Base-by-base conservation (phyloP, 2,113 vertebrate genomes). In the Lynx canadensis region DNA sequence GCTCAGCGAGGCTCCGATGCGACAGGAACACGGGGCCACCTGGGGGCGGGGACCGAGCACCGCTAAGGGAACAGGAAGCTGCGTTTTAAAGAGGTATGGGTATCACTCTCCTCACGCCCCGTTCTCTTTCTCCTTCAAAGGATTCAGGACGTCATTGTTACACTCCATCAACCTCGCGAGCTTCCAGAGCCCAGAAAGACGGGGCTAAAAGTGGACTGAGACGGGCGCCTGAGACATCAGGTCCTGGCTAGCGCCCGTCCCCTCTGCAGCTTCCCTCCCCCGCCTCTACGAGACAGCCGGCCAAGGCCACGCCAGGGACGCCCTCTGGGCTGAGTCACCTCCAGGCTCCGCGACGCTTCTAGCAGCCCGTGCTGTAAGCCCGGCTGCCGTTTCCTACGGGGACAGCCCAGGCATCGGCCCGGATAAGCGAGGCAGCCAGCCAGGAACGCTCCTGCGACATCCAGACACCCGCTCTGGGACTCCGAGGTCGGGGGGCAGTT, bases 121-220 rank as follows among this genome's bases (percentile, higher is more conserved):
- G 0, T 21, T 94, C 13, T 86, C 55, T 80, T 91, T 96, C 45
- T 91, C 85, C 83, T 97, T 85, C 88, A 65, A 97, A 99, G 98
- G 97, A 71, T 76, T 95, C 90, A 84, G 94, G 97, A 95, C 38
- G 83, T 91, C 97, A 96, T 96, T 96, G 78, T 97, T 91, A 96
- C 57, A 0, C 93, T 93, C 93, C 94, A 94, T 88, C 94, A 84
- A 79, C 84, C 86, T 97, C 92, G 91, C 78, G 78, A 73, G 86
- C 94, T 98, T 96, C 92, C 95, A 94, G 97, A 96, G 93, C 97
- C 91, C 93, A 88, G 96, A 95, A 98, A 97, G 96, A 98, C 48
- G 69, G 85, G 81, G 93, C 97, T 97, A 82, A 91, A 91, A 71
- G 33, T 80, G 90, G 92, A 91, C 63, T 95, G 68, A 90, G 95